Conservation (phyloP, 2,113 vertebrate genomes). For the Indicator indicator region DNA sequence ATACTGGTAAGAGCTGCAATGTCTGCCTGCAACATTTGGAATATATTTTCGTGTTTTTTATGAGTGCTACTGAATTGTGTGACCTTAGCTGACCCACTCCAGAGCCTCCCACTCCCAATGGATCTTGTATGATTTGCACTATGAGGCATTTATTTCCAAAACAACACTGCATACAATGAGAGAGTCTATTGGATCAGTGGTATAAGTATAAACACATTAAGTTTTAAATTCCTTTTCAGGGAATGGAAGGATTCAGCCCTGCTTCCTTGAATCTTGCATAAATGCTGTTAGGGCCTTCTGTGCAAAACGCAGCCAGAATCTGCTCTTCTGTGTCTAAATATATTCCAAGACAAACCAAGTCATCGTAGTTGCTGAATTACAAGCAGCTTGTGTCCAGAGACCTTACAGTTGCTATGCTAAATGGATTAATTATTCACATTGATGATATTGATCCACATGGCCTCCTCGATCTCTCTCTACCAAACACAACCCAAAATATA, state of each 20-base stretch:
- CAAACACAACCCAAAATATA: background rate
- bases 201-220: background rate
- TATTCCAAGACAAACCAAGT: background rate
- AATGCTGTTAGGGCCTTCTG: background rate
- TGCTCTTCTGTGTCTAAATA: background rate
- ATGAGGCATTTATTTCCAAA: background rate
- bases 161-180: background rate
- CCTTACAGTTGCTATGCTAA: background rate
- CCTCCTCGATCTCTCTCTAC: background rate
- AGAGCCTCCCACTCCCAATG: accelerated
- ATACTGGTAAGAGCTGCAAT: background rate
- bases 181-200: background rate
- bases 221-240: background rate
- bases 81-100: background rate
- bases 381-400: background rate
- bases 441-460: background rate
- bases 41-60: background rate
- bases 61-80: background rate
- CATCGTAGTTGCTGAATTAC: background rate
- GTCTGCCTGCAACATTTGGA: background rate
- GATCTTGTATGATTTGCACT: background rate
- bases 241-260: background rate
- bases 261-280: background rate
- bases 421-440: slow-evolving; percentile 25
- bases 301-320: background rate